phyloP scores from a whole-genome alignment of 2,797 vertebrate species.

The Syndactyla subalaris region DNA sequence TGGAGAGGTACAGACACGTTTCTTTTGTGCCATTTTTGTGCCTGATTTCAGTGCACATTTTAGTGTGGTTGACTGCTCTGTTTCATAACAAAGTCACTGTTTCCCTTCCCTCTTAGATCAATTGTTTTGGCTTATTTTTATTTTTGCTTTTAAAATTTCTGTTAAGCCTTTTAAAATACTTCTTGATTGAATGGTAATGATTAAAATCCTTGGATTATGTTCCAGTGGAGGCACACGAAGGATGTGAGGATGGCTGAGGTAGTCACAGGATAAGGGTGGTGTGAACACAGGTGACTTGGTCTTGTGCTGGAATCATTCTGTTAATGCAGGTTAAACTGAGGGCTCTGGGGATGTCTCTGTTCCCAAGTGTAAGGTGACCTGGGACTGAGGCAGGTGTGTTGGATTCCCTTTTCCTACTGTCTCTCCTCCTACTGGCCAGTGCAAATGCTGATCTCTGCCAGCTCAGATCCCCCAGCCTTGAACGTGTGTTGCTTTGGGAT shows the following conservation, averaged over 20 bases:
- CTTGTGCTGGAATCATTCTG: background rate
- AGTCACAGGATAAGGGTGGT: background rate
- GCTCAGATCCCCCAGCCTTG: background rate
- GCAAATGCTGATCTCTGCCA: background rate
- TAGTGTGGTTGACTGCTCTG: background rate
- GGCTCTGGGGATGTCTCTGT: background rate
- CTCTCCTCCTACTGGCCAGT: background rate
- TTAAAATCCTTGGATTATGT: background rate
- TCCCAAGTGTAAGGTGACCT: background rate
- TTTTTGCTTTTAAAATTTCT: background rate
- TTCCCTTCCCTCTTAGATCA: background rate
- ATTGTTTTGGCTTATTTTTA: background rate
- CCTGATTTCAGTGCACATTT: background rate
- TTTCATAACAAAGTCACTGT: background rate
- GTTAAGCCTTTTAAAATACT: background rate
- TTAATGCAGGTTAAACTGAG: background rate
- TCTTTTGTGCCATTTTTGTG: background rate
- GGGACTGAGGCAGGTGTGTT: background rate
- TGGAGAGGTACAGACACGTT: background rate
- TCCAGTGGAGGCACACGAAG: background rate
- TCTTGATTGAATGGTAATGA: background rate
- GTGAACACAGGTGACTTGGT: background rate
- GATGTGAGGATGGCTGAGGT: background rate
- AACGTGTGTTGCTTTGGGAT: background rate
- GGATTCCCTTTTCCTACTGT: background rate